Base-by-base conservation (phyloP, 2,797 vertebrate genomes). In the Melanotaenia boesemani region DNA sequence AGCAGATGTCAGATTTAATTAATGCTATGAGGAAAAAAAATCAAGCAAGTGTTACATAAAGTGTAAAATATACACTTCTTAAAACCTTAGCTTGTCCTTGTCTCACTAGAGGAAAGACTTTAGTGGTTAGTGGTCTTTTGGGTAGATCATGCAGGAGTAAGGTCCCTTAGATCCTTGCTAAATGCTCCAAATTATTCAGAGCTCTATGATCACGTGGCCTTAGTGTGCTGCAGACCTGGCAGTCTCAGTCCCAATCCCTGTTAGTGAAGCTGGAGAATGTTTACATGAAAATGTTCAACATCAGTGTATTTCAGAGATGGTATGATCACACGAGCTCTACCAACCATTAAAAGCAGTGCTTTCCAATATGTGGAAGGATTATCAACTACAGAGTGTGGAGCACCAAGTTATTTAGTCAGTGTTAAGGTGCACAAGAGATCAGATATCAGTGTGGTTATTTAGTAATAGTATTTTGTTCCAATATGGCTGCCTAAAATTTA, bases 1-100 rank as follows among this genome's bases (percentile, higher is more conserved):
- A 46, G 13, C 6, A 46, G 44, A 46, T 48, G 46, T 67, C 4
- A 59, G 2, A 73, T 63, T 3, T 74, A 65, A 6, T 34, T 24
- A 39, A 22, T 52, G 15, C 13, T 78, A 5, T 26, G 5, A 30
- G 46, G 44, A 4, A 1, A 63, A 41, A 63, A 55, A 48, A 5
- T 22, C 12, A 18, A 15, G 7, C 12, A n/a, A 34, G 7, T 22
- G 10, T 28, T 20, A 46, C 16, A 5, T 48, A n/a, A 48, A n/a
- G 46, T 48, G 46, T n/a, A 48, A 48, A 48, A n/a, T 48, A 48
- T 44, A 46, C 5, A 46, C 6, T 46, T 20, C 18, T 46, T 46
- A 46, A 46, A 20, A 6, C 46, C 2, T 48, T 48, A 48, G 15
- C 41, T 44, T 44, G 41, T 16, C 41, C 15, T 6, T n/a, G n/a